phyloP scores from a whole-genome alignment of 2,113 vertebrate species.

The Xenopus laevis region DNA sequence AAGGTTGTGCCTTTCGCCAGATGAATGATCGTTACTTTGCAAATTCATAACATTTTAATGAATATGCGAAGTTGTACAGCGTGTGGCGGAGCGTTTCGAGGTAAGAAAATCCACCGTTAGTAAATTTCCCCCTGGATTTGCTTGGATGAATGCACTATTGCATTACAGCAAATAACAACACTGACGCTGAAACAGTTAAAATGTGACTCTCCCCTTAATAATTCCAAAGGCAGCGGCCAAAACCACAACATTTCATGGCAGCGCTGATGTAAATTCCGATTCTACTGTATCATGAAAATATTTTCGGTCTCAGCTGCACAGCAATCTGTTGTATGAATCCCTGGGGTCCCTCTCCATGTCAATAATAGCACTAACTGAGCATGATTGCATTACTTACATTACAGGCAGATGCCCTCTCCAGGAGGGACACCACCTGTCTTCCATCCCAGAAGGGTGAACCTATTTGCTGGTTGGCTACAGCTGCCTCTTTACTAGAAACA shows the following conservation, averaged over 20 bases:
- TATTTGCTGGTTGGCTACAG: constrained; percentile 17
- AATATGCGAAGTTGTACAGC: no score
- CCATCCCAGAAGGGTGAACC: background rate
- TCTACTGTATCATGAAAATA: constrained; percentile 1
- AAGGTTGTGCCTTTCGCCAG: no score
- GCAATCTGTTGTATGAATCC: background rate
- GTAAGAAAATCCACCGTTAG: no score
- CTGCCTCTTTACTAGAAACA: background rate
- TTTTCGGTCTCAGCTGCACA: background rate
- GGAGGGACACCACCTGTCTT: constrained; percentile 4
- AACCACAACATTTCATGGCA: background rate
- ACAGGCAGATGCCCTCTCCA: constrained; percentile 17
- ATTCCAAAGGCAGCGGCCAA: background rate
- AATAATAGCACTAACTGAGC: background rate
- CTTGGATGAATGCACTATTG: no score
- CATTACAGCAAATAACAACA: no score
- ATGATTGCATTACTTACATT: background rate
- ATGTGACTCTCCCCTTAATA: background rate
- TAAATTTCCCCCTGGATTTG: no score
- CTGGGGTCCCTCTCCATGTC: background rate
- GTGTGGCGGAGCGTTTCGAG: no score
- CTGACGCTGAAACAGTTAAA: background rate
- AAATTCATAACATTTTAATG: no score
- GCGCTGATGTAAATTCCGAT: background rate
- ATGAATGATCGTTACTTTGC: no score